Evolutionary conservation across 2,113 vertebrate genomes (phyloP).

Genomic region (Trogon surrucura): DNA sequence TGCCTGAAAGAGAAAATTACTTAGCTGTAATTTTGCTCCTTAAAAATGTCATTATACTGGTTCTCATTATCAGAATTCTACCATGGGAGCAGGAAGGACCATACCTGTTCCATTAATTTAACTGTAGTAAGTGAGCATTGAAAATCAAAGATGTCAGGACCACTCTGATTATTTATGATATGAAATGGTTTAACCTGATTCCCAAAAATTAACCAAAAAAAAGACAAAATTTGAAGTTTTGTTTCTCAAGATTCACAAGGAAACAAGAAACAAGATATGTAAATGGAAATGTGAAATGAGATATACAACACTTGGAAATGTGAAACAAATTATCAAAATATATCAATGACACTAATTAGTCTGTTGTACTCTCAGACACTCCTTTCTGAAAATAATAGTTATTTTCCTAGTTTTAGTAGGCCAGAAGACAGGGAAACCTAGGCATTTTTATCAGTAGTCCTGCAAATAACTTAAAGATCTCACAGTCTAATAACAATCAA

Average conservation of each 20-base stretch:
- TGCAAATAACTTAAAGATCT: neutral
- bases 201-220: neutral
- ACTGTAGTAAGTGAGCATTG: neutral
- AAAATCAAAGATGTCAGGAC: neutral
- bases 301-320: neutral
- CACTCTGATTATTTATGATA: neutral
- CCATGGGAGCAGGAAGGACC: neutral
- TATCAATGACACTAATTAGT: neutral
- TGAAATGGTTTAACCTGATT: neutral
- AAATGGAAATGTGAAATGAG: neutral
- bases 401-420: neutral
- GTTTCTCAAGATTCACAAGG: neutral
- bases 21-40: neutral
- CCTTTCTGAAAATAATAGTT: neutral
- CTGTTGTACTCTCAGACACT: neutral
- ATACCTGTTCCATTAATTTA: neutral
- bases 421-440: neutral
- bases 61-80: slow-evolving; percentile 3
- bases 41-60: neutral
- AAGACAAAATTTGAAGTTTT: neutral
- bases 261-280: neutral
- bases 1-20: neutral
- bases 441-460: neutral
- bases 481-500: neutral
- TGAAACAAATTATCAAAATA: neutral